These are phyloP conservation scores for Drosophila barbarae DNA, from an alignment of 2,888 invertebrate genomes.

Conservation along the genomic window DNA sequence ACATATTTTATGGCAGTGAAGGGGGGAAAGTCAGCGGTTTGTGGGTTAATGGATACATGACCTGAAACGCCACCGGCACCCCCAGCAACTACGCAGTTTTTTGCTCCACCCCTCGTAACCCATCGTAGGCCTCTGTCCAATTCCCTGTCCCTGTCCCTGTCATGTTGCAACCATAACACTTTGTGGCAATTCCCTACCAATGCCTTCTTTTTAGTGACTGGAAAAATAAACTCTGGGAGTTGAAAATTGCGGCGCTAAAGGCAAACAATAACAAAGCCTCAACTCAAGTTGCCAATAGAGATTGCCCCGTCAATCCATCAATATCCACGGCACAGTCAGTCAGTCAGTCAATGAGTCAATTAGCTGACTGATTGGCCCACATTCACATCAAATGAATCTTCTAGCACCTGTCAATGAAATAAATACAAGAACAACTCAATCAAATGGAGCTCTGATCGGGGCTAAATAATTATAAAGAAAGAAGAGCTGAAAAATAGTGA, in stretches of 20 bases:
- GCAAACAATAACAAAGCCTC: slow-evolving; percentile 51
- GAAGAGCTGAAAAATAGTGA: not conserved
- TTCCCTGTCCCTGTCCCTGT: slow-evolving; percentile 4
- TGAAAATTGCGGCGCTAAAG: slow-evolving; percentile 16
- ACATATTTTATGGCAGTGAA: slow-evolving; percentile 9
- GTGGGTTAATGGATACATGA: slow-evolving; percentile 27
- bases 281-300: slow-evolving; percentile 52
- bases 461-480: not conserved
- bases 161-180: slow-evolving; percentile 8
- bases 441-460: not conserved
- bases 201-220: slow-evolving; percentile 11
- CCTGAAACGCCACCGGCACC: slow-evolving; percentile 3
- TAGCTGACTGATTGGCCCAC: slow-evolving; percentile 25
- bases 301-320: slow-evolving; percentile 38
- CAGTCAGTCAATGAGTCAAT: slow-evolving; percentile 44
- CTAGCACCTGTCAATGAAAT: slow-evolving; percentile 35
- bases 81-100: slow-evolving; percentile 21
- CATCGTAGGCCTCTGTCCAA: not conserved
- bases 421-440: slow-evolving; percentile 20
- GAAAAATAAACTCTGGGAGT: slow-evolving; percentile 11
- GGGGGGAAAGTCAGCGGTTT: slow-evolving; percentile 12
- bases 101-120: not conserved
- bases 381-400: slow-evolving; percentile 21
- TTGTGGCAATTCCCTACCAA: slow-evolving; percentile 4
- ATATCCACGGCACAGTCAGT: slow-evolving; percentile 23